Evolutionary conservation across 1,140 invertebrate species (phyloP).

Genomic region (Charaxes varanes): DNA sequence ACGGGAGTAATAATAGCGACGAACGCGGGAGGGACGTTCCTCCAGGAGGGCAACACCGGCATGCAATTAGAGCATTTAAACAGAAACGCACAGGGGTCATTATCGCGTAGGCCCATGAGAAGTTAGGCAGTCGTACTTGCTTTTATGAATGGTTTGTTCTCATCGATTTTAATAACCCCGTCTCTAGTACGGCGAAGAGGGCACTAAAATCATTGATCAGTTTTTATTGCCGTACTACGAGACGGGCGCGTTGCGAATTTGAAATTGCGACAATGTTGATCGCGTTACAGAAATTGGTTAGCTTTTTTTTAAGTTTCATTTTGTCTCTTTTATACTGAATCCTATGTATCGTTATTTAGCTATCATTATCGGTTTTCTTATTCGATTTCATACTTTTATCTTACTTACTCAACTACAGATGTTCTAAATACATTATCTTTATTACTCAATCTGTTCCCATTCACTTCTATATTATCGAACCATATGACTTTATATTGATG

Average conservation of each 20-base stretch:
- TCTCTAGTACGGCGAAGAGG: slow-evolving; percentile 18
- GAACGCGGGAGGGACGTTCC: slow-evolving; percentile 24
- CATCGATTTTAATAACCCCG: slow-evolving; percentile 33
- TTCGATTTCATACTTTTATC: no score
- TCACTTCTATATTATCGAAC: no score
- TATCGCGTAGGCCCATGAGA: not conserved
- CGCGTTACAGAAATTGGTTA: not conserved
- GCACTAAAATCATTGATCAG: slow-evolving; percentile 16
- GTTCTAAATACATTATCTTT: no score
- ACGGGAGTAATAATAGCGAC: slow-evolving; percentile 54
- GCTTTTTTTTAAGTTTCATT: no score
- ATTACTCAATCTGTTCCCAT: no score
- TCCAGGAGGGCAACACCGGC: slow-evolving; percentile 6
- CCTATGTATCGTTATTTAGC: no score
- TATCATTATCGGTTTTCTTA: no score
- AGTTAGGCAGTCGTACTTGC: slow-evolving; percentile 21
- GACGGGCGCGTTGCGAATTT: no score
- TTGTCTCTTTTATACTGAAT: no score
- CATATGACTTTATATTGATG: no score
- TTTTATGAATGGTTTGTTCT: slow-evolving; percentile 29
- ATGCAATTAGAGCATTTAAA: slow-evolving; percentile 8
- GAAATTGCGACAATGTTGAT: not conserved
- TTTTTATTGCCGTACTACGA: no score
- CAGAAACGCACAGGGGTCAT: slow-evolving; percentile 2
- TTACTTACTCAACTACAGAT: no score